Conservation (phyloP, 2,888 invertebrate genomes). For the Drosophila kanekoi region DNA sequence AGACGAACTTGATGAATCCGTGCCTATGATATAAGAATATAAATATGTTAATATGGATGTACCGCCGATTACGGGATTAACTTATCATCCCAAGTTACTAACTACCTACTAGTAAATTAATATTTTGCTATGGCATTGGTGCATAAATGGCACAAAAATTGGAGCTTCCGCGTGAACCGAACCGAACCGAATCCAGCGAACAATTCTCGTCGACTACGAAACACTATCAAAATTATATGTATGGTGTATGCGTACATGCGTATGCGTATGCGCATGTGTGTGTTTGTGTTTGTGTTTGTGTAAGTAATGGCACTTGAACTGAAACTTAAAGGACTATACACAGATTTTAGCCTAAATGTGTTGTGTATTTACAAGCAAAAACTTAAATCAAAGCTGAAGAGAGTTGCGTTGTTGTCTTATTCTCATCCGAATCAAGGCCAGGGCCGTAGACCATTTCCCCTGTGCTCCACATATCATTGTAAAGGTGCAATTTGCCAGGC, state of each 20-base stretch:
- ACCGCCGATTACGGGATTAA: conserved; percentile 17
- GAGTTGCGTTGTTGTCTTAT: conserved; percentile 4
- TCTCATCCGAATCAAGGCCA: background rate
- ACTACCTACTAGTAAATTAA: conserved; percentile 39
- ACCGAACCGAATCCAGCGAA: conserved; percentile 10
- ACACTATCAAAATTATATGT: conserved; percentile 33
- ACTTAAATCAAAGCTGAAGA: conserved; percentile 15
- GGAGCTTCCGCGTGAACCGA: conserved; percentile 30
- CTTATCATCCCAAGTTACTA: conserved; percentile 37
- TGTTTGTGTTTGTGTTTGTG: conserved; percentile 21
- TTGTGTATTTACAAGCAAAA: conserved; percentile 55
- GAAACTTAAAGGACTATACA: conserved; percentile 63
- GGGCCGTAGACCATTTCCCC: background rate
- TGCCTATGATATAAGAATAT: conserved; percentile 13
- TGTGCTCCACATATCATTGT: background rate
- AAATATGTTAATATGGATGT: conserved; percentile 11
- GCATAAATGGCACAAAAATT: conserved; percentile 75
- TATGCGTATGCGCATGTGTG: conserved; percentile 5
- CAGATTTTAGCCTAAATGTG: conserved; percentile 27
- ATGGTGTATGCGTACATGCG: conserved; percentile 2
- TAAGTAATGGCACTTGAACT: conserved; percentile 75
- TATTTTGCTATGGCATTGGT: conserved; percentile 74
- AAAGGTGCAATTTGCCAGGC: conserved; percentile 4
- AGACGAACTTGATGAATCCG: conserved; percentile 8
- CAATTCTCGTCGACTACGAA: conserved; percentile 37